Evolutionary conservation across 2,888 invertebrate genomes (phyloP), one percentile per base, ranked within the genome.

Genomic region (Sinhomidia bicolor): DNA sequence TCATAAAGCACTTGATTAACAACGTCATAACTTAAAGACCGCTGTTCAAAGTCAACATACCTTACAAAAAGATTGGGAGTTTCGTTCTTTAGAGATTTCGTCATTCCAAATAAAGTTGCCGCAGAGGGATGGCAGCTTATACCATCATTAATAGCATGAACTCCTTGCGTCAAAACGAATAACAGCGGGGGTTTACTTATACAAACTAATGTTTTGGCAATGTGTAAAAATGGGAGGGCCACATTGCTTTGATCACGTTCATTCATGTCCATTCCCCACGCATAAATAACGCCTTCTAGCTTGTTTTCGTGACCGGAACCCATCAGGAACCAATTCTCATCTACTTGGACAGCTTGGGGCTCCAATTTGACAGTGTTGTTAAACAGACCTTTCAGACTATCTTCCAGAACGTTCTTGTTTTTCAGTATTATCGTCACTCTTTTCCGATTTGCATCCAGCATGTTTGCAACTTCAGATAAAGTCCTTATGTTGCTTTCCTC

Each of bases 21-120:
- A 1, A 29, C 23, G 10, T 5, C 7, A 17, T 23, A 26, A 29
- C 0, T 47, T 1, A 0, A 5, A 0, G 57, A 20, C 7, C 62
- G 10, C 7, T 20, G 1, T 14, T 85, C 85, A 7, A 89, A 14
- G 44, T 89, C 89, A 5, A 89, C 23, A 10, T 20, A 71, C 4
- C 32, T 12, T 20, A 44, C 29, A 6, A 20, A 57, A 9, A 86
- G n/a, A 12, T 74, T 76, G 5, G 47, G 23, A 10, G 44, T 6
- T 60, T 86, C 89, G 44, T 51, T 85, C 7, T 54, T 54, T 23
- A 85, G 17, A 10, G 65, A 54, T 41, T 80, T 81, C 0, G 65
- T 10, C 65, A 89, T 76, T 14, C 78, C 89, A 76, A 81, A 78
- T 26, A 85, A 23, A 12, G 82, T 85, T 3, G 82, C 62, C 23